Percentiles rank a stretch among this genome's conserved stretches.
These are phyloP conservation scores for Spondyliosoma cantharus DNA, from an alignment of 2,797 vertebrate species.

Conservation along the genomic window DNA sequence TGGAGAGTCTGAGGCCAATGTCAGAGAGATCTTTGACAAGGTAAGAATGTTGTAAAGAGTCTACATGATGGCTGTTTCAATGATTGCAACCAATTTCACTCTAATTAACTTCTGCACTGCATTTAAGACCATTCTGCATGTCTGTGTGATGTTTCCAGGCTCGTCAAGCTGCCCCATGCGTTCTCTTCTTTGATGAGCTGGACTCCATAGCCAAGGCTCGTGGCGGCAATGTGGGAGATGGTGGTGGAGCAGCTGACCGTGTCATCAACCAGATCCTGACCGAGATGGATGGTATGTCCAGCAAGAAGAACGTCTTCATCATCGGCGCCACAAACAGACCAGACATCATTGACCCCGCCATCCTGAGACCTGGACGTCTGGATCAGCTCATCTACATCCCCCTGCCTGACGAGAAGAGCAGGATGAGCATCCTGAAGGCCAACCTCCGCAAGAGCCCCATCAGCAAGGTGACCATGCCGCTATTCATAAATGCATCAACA, in stretches of 20 bases:
- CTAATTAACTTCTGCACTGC: not conserved
- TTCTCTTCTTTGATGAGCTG: conserved; percentile 97
- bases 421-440: conserved; percentile 96
- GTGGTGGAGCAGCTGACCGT: conserved; percentile 94
- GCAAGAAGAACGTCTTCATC: conserved; percentile 99
- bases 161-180: conserved; percentile 95
- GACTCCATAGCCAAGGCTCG: conserved; percentile 98
- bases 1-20: conserved; percentile 98
- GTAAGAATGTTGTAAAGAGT: conserved; percentile 70
- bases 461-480: conserved; percentile 86
- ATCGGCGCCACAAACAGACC: conserved; percentile 98
- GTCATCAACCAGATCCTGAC: conserved; percentile 99
- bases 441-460: conserved; percentile 98
- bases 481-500: not conserved
- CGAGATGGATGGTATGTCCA: conserved; percentile 99
- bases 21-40: conserved; percentile 99
- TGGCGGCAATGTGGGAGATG: conserved; percentile 95
- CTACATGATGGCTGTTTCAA: not conserved
- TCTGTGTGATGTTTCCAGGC: conserved; percentile 80
- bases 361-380: conserved; percentile 94
- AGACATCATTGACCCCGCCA: conserved; percentile 98
- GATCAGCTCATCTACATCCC: conserved; percentile 99
- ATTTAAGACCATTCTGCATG: not conserved
- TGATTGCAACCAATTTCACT: not conserved
- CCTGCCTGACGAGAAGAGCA: conserved; percentile 97